These are phyloP conservation scores for Cancer borealis DNA, from an alignment of 2,888 invertebrate species.

Conservation along the genomic window DNA sequence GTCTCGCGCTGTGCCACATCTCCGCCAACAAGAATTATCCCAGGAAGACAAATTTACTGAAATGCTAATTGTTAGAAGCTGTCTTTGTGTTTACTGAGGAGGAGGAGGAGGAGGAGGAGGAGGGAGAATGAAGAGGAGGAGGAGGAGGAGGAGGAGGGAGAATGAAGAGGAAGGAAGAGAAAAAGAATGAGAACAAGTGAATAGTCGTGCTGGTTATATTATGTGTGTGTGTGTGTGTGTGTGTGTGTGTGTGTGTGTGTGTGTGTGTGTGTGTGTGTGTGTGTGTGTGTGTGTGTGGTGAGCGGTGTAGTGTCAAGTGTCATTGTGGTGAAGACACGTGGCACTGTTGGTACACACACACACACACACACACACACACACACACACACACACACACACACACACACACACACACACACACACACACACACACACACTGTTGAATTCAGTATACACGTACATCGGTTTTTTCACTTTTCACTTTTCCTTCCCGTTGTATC, in stretches of 20 bases:
- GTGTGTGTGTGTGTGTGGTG: conserved; percentile 33
- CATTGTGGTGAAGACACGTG: conserved; percentile 16
- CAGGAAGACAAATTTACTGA: conserved; percentile 18
- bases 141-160: neutral
- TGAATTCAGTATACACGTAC: neutral
- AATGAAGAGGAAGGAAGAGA: neutral
- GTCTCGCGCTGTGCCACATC: neutral
- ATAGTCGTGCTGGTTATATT: neutral
- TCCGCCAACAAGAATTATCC: conserved; percentile 31
- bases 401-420: conserved; percentile 28
- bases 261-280: conserved; percentile 21
- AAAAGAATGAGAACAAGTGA: neutral
- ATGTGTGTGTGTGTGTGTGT: conserved; percentile 14
- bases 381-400: neutral
- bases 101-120: neutral
- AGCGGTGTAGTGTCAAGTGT: neutral
- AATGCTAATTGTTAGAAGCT: conserved; percentile 12
- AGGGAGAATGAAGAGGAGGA: neutral
- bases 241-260: neutral
- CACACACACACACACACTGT: neutral
- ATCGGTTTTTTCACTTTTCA: neutral
- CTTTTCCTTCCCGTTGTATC: neutral
- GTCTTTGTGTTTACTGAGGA: neutral
- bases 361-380: conserved; percentile 33
- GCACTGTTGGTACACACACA: conserved; percentile 12